These are phyloP conservation scores for Columba janthina DNA, from an alignment of 2,113 vertebrate species.

Conservation along the genomic window DNA sequence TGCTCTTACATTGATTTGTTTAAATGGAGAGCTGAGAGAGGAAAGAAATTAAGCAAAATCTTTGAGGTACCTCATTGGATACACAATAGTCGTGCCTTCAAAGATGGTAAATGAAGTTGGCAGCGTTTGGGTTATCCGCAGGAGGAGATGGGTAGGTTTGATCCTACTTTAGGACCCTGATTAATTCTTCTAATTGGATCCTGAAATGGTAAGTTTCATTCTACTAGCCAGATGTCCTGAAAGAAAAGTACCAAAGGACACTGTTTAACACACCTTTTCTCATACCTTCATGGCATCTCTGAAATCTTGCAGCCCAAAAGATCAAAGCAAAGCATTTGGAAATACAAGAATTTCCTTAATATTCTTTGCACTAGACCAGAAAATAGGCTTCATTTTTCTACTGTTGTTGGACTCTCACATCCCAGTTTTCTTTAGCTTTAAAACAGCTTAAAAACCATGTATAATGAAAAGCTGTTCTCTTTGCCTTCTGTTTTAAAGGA, in stretches of 20 bases:
- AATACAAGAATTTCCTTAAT: constrained; percentile 40
- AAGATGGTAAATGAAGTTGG: neutral
- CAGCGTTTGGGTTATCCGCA: constrained; percentile 27
- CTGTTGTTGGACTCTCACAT: constrained; percentile 39
- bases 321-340: constrained; percentile 47
- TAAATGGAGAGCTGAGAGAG: neutral
- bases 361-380: constrained; percentile 14
- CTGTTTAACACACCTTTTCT: neutral
- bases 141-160: constrained; percentile 5
- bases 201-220: neutral
- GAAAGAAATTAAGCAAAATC: neutral
- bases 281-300: neutral
- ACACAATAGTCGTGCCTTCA: neutral
- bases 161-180: neutral
- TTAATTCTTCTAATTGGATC: constrained; percentile 37
- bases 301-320: constrained; percentile 17
- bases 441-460: constrained; percentile 2
- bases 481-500: constrained; percentile 56
- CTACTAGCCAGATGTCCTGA: neutral
- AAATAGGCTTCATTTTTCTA: constrained; percentile 42
- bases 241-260: constrained; percentile 3
- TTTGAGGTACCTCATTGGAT: neutral
- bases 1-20: neutral
- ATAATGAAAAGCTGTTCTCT: constrained; percentile 62
- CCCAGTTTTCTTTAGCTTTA: constrained; percentile 45